Evolutionary conservation across 64 coral and sea anemone genomes (phyloP).

Genomic region (Porites australiensis): DNA sequence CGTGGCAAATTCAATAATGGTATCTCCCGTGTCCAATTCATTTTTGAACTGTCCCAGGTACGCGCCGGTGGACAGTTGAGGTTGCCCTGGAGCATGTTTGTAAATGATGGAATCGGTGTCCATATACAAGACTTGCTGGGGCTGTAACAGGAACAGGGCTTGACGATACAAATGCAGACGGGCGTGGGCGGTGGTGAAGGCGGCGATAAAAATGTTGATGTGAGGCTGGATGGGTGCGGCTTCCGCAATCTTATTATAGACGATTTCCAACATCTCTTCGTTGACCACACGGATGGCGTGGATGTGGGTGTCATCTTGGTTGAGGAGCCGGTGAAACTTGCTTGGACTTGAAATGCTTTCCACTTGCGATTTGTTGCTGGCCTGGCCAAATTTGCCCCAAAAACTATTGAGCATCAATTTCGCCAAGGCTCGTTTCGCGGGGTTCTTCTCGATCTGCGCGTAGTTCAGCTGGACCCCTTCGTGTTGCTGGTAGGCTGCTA

Average conservation of each 20-base stretch:
- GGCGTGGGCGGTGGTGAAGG: constrained; percentile 51
- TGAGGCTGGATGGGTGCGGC: background rate
- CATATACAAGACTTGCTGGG: background rate
- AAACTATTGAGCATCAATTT: constrained; percentile 25
- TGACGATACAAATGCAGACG: constrained; percentile 31
- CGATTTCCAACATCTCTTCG: background rate
- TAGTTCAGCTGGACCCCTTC: background rate
- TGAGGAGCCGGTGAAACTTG: constrained; percentile 13
- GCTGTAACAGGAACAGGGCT: background rate
- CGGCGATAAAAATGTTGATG: constrained; percentile 36
- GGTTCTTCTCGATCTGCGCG: background rate
- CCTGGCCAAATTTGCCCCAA: constrained; percentile 26
- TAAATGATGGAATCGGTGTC: constrained; percentile 1
- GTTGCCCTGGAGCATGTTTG: background rate
- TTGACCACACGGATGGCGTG: background rate
- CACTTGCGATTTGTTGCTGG: background rate
- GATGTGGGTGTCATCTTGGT: background rate
- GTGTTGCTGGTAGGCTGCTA: background rate
- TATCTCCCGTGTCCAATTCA: constrained; percentile 2
- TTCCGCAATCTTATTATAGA: background rate
- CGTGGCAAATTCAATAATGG: constrained; percentile 10
- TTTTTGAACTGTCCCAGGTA: constrained; percentile 25
- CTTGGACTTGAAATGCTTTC: background rate
- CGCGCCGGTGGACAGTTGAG: background rate
- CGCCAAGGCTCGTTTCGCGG: background rate